Evolutionary conservation across 2,888 invertebrate species (phyloP), one percentile per base, ranked within the genome.

Genomic region (Sicus ferrugineus): DNA sequence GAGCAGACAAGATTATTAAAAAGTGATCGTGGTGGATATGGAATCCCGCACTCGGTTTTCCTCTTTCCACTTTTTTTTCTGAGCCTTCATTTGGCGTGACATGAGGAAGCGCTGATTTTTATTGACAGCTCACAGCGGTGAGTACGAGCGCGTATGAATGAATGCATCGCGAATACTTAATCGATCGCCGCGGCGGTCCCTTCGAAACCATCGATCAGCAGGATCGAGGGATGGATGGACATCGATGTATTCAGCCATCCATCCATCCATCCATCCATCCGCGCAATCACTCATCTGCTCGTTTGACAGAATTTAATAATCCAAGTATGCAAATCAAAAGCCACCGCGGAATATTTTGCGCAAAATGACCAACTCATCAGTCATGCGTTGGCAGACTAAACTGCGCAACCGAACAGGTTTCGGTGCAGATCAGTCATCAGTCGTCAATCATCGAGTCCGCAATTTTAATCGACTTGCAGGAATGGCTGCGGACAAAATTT

Each of bases 41-140:
- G n/a, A n/a, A n/a, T n/a, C n/a, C n/a, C n/a, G n/a, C n/a, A n/a
- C n/a, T n/a, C n/a, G n/a, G n/a, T n/a, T n/a, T n/a, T n/a, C n/a
- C n/a, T n/a, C n/a, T n/a, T n/a, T n/a, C n/a, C n/a, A n/a, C n/a
- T n/a, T n/a, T n/a, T n/a, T n/a, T n/a, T n/a, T n/a, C n/a, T n/a
- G 9, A 34, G 34, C 34, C 9, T 9, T 34, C 34, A 3, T 52
- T 3, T 4, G 28, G 19, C 63, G 21, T 48, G 48, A 46, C 21
- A 34, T 19, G 67, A 58, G 58, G 46, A 58, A 67, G 69, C 78
- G 76, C 76, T 80, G 81, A 81, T 80, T 76, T 78, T 80, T 80
- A 80, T 80, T 80, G 80, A 80, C 80, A 80, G 81, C 81, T 80
- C 80, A 77, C 80, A 81, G 81, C 80, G 81, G 80, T 80, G 81